Evolutionary conservation across 2,113 vertebrate genomes (phyloP), one percentile per base, ranked within the genome.

Genomic region (Cranoglanis bouderius): DNA sequence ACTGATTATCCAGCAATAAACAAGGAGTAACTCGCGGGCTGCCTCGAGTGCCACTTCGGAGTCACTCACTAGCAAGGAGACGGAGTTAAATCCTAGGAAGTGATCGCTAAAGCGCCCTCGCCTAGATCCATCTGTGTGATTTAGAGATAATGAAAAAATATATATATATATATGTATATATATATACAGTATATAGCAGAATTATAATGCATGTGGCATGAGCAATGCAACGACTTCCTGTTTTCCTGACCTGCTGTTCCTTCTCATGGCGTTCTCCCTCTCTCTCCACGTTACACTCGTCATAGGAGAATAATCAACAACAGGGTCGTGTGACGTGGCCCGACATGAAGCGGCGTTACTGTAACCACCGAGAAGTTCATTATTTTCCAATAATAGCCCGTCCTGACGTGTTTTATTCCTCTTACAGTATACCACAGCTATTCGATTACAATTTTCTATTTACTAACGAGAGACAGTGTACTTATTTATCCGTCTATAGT

Each of bases 191-290:
- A n/a, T n/a, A n/a, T n/a, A n/a, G 2, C 21, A 21, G 6, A 10
- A 24, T 75, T 24, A 3, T 26, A 43, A 75, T 75, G 38, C 18
- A 24, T 43, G 21, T 12, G 21, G 24, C 8, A 19, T 38, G 67
- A 9, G 38, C 72, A 24, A 72, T 49, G 49, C 43, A n/a, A n/a
- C 75, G 61, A 85, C 59, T 21, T 86, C 89, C 86, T 83, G 89
- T 89, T 89, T n/a, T 38, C 24, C 77, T 92, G 49, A 88, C 90
- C 91, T 89, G 84, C 74, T 77, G 91, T 65, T 53, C 72, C 38
- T 55, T 43, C 57, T 89, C 53, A 14, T 38, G 57, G 38, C 35
- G 83, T 87, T 88, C 90, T 89, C 86, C 75, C 90, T 89, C 72
- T 3, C 35, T 86, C 87, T 75, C 88, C n/a, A n/a, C n/a, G n/a